Evolutionary conservation across 37 sponge, comb jelly and placozoan genomes (phyloP), one percentile per base, ranked within the genome.

Genomic region (Hormiphora californensis): DNA sequence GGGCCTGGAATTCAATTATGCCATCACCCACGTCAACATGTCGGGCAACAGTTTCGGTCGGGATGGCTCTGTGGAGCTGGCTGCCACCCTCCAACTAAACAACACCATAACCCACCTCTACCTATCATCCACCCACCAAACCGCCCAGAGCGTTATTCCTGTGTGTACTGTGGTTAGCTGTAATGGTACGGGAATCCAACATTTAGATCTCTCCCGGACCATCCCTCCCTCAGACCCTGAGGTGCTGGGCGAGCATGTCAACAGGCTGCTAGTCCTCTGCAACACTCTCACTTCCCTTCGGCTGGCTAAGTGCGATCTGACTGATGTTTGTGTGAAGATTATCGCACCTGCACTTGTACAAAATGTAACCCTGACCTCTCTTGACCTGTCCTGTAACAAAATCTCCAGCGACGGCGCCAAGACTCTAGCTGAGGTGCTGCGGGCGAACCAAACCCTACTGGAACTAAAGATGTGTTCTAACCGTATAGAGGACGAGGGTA

Each of bases 71-170:
- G 43, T 46, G 21, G 81, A 23, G n/a, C 46, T 73, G 21, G 43
- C 81, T 41, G 44, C 5, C 1, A 46, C 35, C 0, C 44, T 73
- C 0, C 81, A 73, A 40, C 19, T 73, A 1, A 73, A 73, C 23
- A 28, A 73, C n/a, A 27, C 81, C 43, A 25, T 73, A 9, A 40
- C 2, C 12, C 23, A 43, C 2, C 81, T 73, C 43, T 43, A 73
- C 43, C 40, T 73, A 1, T 22, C 36, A n/a, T 36, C 35, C 22
- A 40, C 81, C 4, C 46, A 73, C 25, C 81, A 73, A 21, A 73
- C 35, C 21, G 40, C 81, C n/a, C 81, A 73, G 23, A 73, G 81
- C 43, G 17, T 73, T 22, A 73, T 73, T 9, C 81, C 81, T 12
- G 1, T 73, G 15, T 41, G 39, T 3, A 73, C 81, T 21, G 81